Percentiles rank a stretch among this genome's conserved stretches.
Evolutionary conservation across 35 echinoderm and acorn worm species (phyloP).

Genomic region (Lytechinus variegatus): DNA sequence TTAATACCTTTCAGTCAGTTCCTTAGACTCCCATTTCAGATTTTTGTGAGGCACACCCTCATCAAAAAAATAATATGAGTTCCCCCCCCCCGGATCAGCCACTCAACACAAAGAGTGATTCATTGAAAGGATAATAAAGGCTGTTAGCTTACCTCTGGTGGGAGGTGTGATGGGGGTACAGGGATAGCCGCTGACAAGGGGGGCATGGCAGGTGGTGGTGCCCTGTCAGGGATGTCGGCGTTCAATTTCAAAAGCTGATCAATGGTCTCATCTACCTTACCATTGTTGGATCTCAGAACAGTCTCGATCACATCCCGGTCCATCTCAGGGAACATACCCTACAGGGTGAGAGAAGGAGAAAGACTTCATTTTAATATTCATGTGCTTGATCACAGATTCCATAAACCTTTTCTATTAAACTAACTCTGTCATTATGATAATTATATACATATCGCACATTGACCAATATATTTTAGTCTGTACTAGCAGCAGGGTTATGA

Average conservation of each 20-base stretch:
- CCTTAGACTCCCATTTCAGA: too few relatives aligned
- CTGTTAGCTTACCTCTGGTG: constrained; percentile 15
- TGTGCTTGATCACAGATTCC: not conserved
- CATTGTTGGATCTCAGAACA: constrained; percentile 90
- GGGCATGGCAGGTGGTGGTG: not conserved
- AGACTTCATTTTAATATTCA: not conserved
- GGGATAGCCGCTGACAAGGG: not conserved
- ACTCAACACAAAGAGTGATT: too few relatives aligned
- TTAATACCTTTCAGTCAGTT: too few relatives aligned
- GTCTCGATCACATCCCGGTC: constrained; percentile 89
- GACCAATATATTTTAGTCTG: too few relatives aligned
- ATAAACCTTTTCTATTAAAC: too few relatives aligned
- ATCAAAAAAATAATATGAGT: too few relatives aligned
- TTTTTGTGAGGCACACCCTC: too few relatives aligned
- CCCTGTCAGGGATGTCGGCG: constrained; percentile 42
- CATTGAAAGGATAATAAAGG: not conserved
- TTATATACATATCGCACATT: too few relatives aligned
- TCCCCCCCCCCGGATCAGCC: too few relatives aligned
- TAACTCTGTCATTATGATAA: too few relatives aligned
- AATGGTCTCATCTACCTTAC: constrained; percentile 92
- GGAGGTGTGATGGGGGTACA: constrained; percentile 42
- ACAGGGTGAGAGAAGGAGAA: constrained; percentile 11
- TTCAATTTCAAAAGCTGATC: constrained; percentile 86
- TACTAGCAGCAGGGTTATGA: too few relatives aligned
- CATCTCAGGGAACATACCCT: constrained; percentile 95